Evolutionary conservation across 2,797 vertebrate species (phyloP), one percentile per base, ranked within the genome.

Genomic region (Clarias laeviceps): DNA sequence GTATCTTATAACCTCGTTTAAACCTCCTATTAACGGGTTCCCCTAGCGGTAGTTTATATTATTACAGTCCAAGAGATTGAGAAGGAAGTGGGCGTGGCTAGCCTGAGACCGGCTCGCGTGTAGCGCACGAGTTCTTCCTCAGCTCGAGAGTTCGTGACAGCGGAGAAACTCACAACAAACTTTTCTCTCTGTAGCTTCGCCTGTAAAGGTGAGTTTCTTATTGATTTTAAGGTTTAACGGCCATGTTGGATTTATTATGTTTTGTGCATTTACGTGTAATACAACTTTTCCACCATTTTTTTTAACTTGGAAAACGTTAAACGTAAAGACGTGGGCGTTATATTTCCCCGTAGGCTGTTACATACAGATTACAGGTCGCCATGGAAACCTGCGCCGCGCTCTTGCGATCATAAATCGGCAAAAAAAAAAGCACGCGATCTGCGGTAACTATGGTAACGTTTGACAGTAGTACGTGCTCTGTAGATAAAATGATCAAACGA

Each of bases 51-150:
- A 0, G 1, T 17, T 1, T 20, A n/a, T 5, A 5, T 50, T 14
- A 61, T 37, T 27, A 40, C 81, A 37, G 29, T 7, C 27, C 34
- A 40, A 32, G 1, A 1, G 15, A 15, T 4, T 3, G n/a, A 18
- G 15, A 12, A 82, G 66, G 69, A 83, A 83, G 82, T 83, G 57
- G 82, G 82, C 82, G 82, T 83, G 82, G 17, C 57, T 29, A 73
- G 15, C 17, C 17, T 29, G 4, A 20, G 50, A 59, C 66, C 68
- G 68, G 54, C 54, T 82, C 66, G 80, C 29, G 80, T 82, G 34
- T 54, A 54, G 45, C 77, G 65, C 22, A 27, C 68, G 34, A 56
- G 14, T 32, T 72, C 59, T 22, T 37, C 8, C 32, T 56, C 6
- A 69, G 1, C 4, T n/a, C 18, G 56, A 24, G 20, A 3, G 11